Conservation (phyloP, 1,140 invertebrate species). For the Drosophila auraria region DNA sequence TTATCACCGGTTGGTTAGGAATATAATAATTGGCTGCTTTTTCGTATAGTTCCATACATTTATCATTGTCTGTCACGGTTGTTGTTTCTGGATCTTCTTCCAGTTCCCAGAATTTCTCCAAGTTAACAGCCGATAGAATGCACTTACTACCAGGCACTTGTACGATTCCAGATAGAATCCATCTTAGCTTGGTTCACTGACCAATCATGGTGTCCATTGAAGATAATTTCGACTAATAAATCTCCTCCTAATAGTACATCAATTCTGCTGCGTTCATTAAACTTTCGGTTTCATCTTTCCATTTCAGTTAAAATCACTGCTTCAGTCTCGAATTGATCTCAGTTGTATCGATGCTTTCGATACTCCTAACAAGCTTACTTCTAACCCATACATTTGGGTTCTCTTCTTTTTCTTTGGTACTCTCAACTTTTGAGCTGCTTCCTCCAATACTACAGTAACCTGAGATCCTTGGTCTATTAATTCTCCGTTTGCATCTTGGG, state of each 20-base stretch:
- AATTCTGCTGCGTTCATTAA: background rate
- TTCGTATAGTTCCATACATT: too few relatives aligned
- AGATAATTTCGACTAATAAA: background rate
- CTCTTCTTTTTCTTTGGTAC: background rate
- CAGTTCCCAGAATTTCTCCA: too few relatives aligned
- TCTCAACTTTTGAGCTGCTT: background rate
- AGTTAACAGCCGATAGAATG: too few relatives aligned
- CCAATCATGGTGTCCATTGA: background rate
- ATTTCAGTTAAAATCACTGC: background rate
- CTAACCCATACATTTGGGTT: background rate
- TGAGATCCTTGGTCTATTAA: background rate
- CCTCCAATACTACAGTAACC: background rate
- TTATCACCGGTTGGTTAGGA: too few relatives aligned
- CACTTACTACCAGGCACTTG: background rate
- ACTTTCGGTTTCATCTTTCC: background rate
- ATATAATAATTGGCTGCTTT: too few relatives aligned
- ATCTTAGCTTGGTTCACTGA: background rate
- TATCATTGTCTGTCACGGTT: background rate
- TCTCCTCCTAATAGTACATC: background rate
- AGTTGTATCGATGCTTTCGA: background rate
- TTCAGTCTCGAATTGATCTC: background rate
- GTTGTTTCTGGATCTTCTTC: background rate
- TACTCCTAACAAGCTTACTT: background rate
- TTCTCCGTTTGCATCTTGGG: background rate
- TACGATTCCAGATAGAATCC: background rate